phyloP scores from a whole-genome alignment of 1,140 invertebrate species.

The Diabrotica undecimpunctata region DNA sequence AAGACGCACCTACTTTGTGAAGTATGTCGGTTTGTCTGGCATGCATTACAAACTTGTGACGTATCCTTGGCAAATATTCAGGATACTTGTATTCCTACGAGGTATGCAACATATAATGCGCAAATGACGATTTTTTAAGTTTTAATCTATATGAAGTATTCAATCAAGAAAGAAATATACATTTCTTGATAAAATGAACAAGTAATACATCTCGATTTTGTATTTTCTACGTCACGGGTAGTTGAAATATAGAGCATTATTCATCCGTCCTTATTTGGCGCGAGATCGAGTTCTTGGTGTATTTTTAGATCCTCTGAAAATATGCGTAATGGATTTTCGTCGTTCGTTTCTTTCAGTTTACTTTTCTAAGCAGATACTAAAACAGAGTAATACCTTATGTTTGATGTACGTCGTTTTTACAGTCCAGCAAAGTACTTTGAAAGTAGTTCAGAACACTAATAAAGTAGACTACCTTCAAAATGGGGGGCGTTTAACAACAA shows the following conservation, averaged over 20 bases:
- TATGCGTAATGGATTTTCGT: slow-evolving; percentile 1
- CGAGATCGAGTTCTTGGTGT: slow-evolving; percentile 28
- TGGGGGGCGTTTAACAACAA: too few species aligned
- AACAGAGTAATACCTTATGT: too few species aligned
- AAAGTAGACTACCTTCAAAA: too few species aligned
- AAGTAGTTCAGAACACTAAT: too few species aligned
- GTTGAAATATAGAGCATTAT: slow-evolving; percentile 6
- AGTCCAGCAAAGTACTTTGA: too few species aligned
- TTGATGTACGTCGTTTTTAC: too few species aligned
- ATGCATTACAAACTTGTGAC: neutral
- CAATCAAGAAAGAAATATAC: neutral
- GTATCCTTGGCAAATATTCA: neutral
- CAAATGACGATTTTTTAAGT: neutral
- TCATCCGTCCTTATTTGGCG: slow-evolving; percentile 34
- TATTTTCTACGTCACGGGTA: slow-evolving; percentile 25
- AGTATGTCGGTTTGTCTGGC: neutral
- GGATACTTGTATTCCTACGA: neutral
- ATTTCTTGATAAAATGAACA: neutral
- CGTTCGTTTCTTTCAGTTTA: neutral
- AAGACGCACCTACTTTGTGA: neutral
- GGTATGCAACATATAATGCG: neutral
- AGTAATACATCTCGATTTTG: neutral
- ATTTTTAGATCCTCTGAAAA: slow-evolving; percentile 28
- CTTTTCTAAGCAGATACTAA: too few species aligned
- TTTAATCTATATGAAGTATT: neutral